Evolutionary conservation across 2,888 invertebrate species (phyloP), one percentile per base, ranked within the genome.

Genomic region (Campoplex nolae): DNA sequence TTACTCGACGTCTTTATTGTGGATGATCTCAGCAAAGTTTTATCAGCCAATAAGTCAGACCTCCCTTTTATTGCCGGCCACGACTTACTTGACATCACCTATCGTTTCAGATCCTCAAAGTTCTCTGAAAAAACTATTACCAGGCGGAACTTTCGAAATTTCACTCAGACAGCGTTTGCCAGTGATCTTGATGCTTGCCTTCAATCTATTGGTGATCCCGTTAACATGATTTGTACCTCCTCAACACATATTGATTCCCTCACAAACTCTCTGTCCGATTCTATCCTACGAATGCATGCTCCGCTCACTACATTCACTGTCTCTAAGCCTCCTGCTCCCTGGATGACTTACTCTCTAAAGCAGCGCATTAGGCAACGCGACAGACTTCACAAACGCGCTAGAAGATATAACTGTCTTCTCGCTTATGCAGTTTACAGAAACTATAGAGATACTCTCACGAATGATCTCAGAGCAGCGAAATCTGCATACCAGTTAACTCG

Each of bases 311-410:
- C 35, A 16, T 77, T 67, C n/a, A 45, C 8, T 4, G n/a, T 28
- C 1, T 42, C 42, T 3, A 28, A 42, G 11, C 54, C 56, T 4
- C 70, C 54, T 7, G 6, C 42, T 16, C 78, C 68, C 0, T 79
- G 78, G 78, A 18, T 79, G 7, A 62, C 79, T 1, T 18, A n/a
- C 0, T 70, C 58, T 4, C n/a, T 71, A 0, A 71, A 48, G 18
- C 1, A 32, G 0, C 32, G n/a, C 7, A 51, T 77, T 2, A 48
- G 35, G 2, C 28, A 16, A 3, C 28, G 76, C 0, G 48, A 51
- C 18, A 45, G 45, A n/a, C 48, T 76, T 3, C 65, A 32, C 3
- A 65, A 32, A 35, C 76, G 58, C 28, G 28, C 76, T 0, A 65
- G 48, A 48, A 62, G 58, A 7, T 4, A 48, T 0, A 65, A 35